Conservation (phyloP, 2,888 invertebrate genomes). For the Ptycholaimellus sp. region DNA sequence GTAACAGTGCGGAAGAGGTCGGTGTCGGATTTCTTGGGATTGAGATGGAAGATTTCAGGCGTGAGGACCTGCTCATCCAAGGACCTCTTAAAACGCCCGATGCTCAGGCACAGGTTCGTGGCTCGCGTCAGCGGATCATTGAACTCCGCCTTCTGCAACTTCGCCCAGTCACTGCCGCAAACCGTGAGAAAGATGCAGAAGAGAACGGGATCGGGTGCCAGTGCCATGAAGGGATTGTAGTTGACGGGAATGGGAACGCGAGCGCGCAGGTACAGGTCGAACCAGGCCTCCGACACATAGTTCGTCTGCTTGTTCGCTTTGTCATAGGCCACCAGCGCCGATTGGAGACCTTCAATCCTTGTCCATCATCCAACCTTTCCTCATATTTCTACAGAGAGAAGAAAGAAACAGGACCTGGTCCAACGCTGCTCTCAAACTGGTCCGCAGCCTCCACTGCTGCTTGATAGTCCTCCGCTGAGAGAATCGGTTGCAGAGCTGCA, state of each 20-base stretch:
- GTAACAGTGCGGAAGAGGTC: constrained; percentile 43
- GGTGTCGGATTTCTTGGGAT: constrained; percentile 65
- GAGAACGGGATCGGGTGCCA: constrained; percentile 42
- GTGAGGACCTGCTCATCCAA: constrained; percentile 49
- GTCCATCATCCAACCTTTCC: not conserved
- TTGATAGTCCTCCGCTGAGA: constrained; percentile 38
- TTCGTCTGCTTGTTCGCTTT: constrained; percentile 60
- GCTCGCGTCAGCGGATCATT: constrained; percentile 40
- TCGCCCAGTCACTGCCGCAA: not conserved
- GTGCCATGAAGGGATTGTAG: constrained; percentile 67
- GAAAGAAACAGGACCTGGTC: constrained; percentile 25
- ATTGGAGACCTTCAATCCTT: constrained; percentile 14
- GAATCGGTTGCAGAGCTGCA: constrained; percentile 46
- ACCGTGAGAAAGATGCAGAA: not conserved
- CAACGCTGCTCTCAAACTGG: constrained; percentile 38
- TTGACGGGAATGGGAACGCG: constrained; percentile 65
- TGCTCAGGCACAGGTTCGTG: constrained; percentile 41
- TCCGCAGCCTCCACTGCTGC: constrained; percentile 43
- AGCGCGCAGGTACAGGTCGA: constrained; percentile 75
- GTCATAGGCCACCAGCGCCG: constrained; percentile 32
- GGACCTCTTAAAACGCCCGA: constrained; percentile 53
- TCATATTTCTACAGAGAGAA: not conserved
- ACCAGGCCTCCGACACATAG: constrained; percentile 80
- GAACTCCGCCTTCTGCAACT: constrained; percentile 5
- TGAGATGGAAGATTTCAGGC: constrained; percentile 78